These are phyloP conservation scores for Coilia nasus DNA, from an alignment of 2,797 vertebrate genomes.

Conservation along the genomic window DNA sequence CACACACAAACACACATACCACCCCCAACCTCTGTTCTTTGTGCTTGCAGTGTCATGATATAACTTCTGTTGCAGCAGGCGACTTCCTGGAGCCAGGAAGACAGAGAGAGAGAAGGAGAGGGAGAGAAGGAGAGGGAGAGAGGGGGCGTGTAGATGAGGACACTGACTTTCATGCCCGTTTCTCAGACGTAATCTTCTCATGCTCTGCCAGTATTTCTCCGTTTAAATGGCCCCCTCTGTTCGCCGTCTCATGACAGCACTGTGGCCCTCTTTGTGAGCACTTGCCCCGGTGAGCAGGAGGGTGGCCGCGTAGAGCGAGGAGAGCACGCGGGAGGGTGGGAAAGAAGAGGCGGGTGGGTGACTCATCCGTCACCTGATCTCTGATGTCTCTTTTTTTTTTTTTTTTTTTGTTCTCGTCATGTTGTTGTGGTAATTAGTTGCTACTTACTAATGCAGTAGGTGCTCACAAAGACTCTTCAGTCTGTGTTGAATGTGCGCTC, in stretches of 20 bases:
- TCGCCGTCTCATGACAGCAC: not conserved
- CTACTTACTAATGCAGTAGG: not conserved
- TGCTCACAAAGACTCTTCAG: not conserved
- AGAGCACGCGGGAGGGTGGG: not conserved
- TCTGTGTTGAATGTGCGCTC: not conserved
- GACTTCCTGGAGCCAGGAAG: not conserved
- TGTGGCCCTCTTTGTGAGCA: not conserved
- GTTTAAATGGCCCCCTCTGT: not conserved
- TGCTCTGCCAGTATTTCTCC: not conserved
- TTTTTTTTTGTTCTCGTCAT: not conserved
- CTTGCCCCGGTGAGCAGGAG: not conserved
- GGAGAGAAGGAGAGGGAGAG: too few relatives aligned
- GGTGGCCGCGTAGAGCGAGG: not conserved
- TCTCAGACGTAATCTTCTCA: not conserved
- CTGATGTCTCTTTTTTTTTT: not conserved
- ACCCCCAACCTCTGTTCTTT: not conserved
- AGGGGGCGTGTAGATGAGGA: not conserved
- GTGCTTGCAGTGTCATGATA: not conserved
- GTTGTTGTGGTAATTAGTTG: not conserved
- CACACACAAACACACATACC: not conserved
- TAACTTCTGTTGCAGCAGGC: not conserved
- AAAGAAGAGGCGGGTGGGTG: not conserved
- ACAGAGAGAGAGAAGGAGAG: too few relatives aligned
- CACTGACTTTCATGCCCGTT: not conserved
- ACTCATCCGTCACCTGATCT: conserved; percentile 18